Evolutionary conservation across 2,797 vertebrate genomes (phyloP).

Genomic region (Coilia nasus): DNA sequence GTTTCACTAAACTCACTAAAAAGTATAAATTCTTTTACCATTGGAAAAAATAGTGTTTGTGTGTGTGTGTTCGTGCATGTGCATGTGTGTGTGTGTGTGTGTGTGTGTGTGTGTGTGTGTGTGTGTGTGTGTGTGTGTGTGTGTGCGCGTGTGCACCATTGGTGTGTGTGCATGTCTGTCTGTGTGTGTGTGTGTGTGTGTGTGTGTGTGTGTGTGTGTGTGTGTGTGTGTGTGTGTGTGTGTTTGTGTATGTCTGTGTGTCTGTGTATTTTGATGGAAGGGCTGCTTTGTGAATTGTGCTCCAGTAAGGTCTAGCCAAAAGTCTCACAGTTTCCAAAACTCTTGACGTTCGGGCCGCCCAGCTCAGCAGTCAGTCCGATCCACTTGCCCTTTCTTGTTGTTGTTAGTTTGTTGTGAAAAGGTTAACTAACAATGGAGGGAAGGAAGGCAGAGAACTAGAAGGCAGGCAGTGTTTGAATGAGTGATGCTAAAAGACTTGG

Average conservation of each 20-base stretch:
- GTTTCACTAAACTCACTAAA: too few relatives aligned
- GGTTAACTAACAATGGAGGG: conserved; percentile 67
- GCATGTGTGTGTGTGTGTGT: too few relatives aligned
- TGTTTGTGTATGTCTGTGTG: not conserved
- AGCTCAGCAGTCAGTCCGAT: conserved; percentile 36
- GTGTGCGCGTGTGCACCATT: not conserved
- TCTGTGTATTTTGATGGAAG: too few relatives aligned
- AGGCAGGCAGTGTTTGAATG: not conserved
- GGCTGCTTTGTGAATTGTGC: conserved; percentile 35
- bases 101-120: too few relatives aligned
- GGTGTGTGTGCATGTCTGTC: too few relatives aligned
- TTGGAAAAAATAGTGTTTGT: too few relatives aligned
- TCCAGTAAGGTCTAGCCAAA: conserved; percentile 54
- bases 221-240: not conserved
- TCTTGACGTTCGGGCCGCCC: conserved; percentile 33
- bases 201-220: too few relatives aligned
- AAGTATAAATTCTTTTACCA: too few relatives aligned
- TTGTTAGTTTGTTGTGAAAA: conserved; percentile 53
- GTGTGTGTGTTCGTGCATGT: too few relatives aligned
- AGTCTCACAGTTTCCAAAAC: conserved; percentile 41
- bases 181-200: too few relatives aligned
- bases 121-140: not conserved
- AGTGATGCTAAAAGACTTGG: conserved; percentile 50
- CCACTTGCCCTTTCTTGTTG: conserved; percentile 42
- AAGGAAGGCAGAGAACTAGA: conserved; percentile 37